These are phyloP conservation scores for Hemiprocne comata DNA, from an alignment of 2,113 vertebrate genomes.

Conservation along the genomic window DNA sequence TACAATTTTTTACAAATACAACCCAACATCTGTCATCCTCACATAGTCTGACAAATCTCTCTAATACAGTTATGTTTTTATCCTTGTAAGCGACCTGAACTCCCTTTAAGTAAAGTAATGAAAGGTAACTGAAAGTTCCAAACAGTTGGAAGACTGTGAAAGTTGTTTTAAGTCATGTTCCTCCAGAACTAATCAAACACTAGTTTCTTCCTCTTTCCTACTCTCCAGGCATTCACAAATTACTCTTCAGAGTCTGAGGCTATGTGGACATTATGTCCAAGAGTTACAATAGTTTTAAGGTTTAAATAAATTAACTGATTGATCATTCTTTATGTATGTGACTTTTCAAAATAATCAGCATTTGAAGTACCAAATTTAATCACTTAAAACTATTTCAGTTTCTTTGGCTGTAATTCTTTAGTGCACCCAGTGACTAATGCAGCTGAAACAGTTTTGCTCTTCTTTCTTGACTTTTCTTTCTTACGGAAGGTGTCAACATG, in stretches of 20 bases:
- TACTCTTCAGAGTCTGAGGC: background rate
- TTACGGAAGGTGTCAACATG: background rate
- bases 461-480: background rate
- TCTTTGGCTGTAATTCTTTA: background rate
- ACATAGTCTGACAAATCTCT: background rate
- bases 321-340: too few species aligned
- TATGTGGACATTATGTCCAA: background rate
- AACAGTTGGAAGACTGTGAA: background rate
- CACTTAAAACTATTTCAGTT: background rate
- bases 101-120: background rate
- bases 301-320: background rate
- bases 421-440: background rate
- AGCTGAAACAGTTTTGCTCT: background rate
- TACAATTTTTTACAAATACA: background rate
- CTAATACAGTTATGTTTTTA: background rate
- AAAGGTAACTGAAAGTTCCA: background rate
- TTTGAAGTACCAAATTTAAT: background rate
- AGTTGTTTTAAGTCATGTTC: background rate
- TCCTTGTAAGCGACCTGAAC: background rate
- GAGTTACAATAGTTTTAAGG: background rate
- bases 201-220: background rate
- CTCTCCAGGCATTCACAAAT: background rate
- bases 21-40: background rate
- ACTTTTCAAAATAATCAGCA: background rate
- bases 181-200: background rate